Base-by-base conservation (phyloP, 1,140 invertebrate genomes). In the Conopomorpha cramerella region DNA sequence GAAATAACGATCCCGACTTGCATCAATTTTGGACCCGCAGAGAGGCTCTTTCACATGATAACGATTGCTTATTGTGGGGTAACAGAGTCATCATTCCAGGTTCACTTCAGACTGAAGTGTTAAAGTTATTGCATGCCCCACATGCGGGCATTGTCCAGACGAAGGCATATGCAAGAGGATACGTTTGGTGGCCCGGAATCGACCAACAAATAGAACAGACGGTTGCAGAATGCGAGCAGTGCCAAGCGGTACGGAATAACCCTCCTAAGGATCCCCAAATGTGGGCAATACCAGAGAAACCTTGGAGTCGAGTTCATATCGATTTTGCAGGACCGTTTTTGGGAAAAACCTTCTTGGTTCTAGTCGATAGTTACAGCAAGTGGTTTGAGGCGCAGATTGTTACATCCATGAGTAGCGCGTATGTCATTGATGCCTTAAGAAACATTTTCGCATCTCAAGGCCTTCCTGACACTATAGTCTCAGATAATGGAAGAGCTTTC, bases 401-500 rank as follows among this genome's bases (percentile, higher is more conserved):
- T 7, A 15, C 30, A 28, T 33, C 37, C 17, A 39, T 34, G 31
- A 27, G 10, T 13, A 16, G 30, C 2, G 11, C 15, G 8, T 8
- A 23, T 1, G 16, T 34, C 8, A 62, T 60, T 14, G 16, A 2
- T 28, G 38, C 46, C 6, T 18, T 64, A 1, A 41, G 50, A 13
- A 30, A 44, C 19, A 18, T 55, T 16, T 67, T 67, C 44, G 41
- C 49, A 6, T 34, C 43, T 3, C 51, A 60, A 29, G 67, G 56
- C 6, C 43, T 67, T 16, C 64, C 64, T 25, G 46, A 63, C 30
- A 40, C 46, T 1, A 16, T 73, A 8, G 60, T 71, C 3, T 53
- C 51, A 17, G 63, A 74, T 38, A 70, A 71, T 49, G 70, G 58
- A 11, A 54, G 54, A 16, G 43, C 48, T 8, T 72, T 74, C 36